Base-by-base conservation (phyloP, 2,797 vertebrate species). In the Onychomys torridus region DNA sequence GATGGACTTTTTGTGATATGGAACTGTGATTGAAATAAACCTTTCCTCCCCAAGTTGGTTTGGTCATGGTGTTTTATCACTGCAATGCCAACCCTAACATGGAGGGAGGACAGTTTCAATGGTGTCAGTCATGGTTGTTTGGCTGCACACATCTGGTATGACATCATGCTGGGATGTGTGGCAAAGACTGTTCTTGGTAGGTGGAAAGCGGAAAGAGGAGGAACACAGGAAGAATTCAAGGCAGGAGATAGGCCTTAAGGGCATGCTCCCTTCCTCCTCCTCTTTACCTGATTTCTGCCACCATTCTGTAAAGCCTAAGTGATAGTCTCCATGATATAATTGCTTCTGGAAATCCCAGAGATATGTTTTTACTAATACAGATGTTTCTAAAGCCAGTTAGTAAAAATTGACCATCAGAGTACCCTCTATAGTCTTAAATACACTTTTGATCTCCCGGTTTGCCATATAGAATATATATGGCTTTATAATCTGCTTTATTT, bases 381-480 rank as follows among this genome's bases (percentile, higher is more conserved):
- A 40, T 61, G 17, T 76, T 76, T 61, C 69, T 89, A 37, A 52
- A 87, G 32, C 61, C 40, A 65, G 34, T 46, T 29, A 32, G 25
- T 75, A 52, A 88, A 32, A 76, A 89, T 71, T 17, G 34, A 77
- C 81, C 59, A 90, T 49, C 86, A 90, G 19, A 83, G 11, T 63
- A 57, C 55, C 40, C 32, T 46, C 23, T 84, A 2, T 27, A 34
- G 43, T 76, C n/a, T 91, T 75, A 77, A 34, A 34, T 86, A 59
- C 4, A 61, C 6, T 43, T 95, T 27, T 92, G 1, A 76, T 95
- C 84, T 96, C 85, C 29, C 25, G 89, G 52, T 90, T 96, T 96
- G 49, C 61, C 67, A 1, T 82, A 34, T 25, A 69, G 1, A 90
- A 55, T 90, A 32, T 69, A 3, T 73, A 85, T 78, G 63, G 6